Percentiles rank a stretch among this genome's conserved stretches.
These are phyloP conservation scores for Teleiodes luculella DNA, from an alignment of 2,888 invertebrate genomes.

Conservation along the genomic window DNA sequence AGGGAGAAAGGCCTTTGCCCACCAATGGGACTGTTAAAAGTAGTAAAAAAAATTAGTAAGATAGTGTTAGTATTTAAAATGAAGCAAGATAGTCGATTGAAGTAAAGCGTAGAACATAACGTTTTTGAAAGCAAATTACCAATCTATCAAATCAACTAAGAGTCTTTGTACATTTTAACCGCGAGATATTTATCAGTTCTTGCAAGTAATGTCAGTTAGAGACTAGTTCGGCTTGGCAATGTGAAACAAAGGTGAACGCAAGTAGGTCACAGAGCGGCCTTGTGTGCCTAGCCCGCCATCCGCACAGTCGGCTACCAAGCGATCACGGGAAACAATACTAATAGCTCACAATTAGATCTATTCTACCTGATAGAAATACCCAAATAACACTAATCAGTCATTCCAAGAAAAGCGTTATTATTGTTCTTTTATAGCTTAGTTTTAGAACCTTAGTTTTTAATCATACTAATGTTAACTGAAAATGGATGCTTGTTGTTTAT, in stretches of 20 bases:
- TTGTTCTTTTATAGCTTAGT: no score
- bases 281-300: slow-evolving; percentile 44
- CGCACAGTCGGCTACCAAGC: not conserved
- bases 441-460: no score
- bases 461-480: no score
- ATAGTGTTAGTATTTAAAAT: no score
- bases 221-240: slow-evolving; percentile 43
- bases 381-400: not conserved
- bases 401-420: not conserved
- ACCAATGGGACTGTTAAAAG: no score
- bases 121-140: no score
- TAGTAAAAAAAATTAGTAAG: no score
- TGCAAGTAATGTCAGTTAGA: not conserved
- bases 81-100: no score
- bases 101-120: no score
- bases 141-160: no score
- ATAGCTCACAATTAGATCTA: slow-evolving; percentile 5
- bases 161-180: not conserved
- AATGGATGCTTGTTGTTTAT: no score
- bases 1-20: no score
- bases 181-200: not conserved
- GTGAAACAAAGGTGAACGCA: slow-evolving; percentile 67
- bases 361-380: not conserved
- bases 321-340: slow-evolving; percentile 2
- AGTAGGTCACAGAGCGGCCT: slow-evolving; percentile 66